Base-by-base conservation (phyloP, 2,888 invertebrate genomes). In the Mimas tiliae region DNA sequence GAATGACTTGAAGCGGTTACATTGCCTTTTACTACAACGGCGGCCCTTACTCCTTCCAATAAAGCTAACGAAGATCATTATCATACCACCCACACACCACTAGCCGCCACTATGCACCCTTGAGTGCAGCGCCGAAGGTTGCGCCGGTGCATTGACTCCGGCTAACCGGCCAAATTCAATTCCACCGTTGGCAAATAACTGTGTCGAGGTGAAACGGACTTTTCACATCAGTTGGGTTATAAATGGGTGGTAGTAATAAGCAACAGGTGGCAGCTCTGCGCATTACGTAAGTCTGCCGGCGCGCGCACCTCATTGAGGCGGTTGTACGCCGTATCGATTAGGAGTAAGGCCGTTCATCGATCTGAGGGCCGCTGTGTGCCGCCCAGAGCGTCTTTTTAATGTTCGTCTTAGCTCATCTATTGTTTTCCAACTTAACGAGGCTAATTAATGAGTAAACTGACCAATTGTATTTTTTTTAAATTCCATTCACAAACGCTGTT, bases 121-220 rank as follows among this genome's bases (percentile, higher is more conserved):
- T 93, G 92, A 92, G 92, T 90, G 92, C 92, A 91, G 74, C 83
- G 77, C 63, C 89, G 91, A 93, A 93, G 92, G 93, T 92, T 93
- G 91, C 84, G 76, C 77, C 80, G 81, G 93, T 92, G 91, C 93
- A 91, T 85, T 93, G 93, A 92, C 93, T 83, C 83, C 83, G 76
- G 73, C 70, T 76, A 88, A 72, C 86, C 90, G 81, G 48, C 87
- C 78, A 71, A 89, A 85, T 87, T 77, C 8, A 70, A 74, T 74
- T 67, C 64, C 67, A 69, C 58, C 64, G 67, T 69, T 69, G 68
- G 74, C 72, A 68, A 70, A 65, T 66, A 58, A 65, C 62, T 67
- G 48, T 64, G 72, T 70, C 68, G 69, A 73, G 71, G 75, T 71
- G 74, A 77, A 72, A 78, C 76, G 75, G 75, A 72, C 78, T 82